Evolutionary conservation across 2,797 vertebrate genomes (phyloP).

Genomic region (Centropyge bicolor): DNA sequence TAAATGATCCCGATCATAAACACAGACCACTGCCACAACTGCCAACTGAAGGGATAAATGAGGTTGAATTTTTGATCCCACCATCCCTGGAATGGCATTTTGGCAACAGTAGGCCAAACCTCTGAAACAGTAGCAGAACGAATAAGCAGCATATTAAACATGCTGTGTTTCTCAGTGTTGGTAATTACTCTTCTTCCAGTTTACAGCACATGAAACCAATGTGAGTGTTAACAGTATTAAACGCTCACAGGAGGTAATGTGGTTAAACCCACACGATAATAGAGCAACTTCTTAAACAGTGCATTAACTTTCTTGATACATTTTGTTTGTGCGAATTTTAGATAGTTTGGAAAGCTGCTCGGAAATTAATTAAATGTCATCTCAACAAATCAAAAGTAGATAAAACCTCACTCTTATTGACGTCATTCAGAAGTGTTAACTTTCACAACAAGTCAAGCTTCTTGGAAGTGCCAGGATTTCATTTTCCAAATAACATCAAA

Average conservation of each 20-base stretch:
- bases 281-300: not conserved
- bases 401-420: no score
- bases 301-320: not conserved
- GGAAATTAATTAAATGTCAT: no score
- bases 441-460: not conserved
- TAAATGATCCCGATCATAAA: slow-evolving; percentile 75
- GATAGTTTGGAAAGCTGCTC: no score
- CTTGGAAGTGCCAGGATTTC: not conserved
- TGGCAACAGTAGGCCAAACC: slow-evolving; percentile 7
- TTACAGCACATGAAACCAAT: not conserved
- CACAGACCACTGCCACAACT: slow-evolving; percentile 43
- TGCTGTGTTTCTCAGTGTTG: not conserved
- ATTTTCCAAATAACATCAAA: not conserved
- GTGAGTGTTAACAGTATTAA: not conserved
- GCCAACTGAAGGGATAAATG: slow-evolving; percentile 41
- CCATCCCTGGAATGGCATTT: slow-evolving; percentile 30
- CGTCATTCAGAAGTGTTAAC: no score
- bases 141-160: not conserved
- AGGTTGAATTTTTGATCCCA: slow-evolving; percentile 30
- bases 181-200: not conserved
- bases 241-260: not conserved
- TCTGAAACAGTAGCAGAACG: slow-evolving; percentile 51
- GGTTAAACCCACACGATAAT: not conserved
- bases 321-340: not conserved
- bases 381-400: no score